Conservation (phyloP, 2,113 vertebrate genomes). For the Neolamprologus fasciatus region DNA sequence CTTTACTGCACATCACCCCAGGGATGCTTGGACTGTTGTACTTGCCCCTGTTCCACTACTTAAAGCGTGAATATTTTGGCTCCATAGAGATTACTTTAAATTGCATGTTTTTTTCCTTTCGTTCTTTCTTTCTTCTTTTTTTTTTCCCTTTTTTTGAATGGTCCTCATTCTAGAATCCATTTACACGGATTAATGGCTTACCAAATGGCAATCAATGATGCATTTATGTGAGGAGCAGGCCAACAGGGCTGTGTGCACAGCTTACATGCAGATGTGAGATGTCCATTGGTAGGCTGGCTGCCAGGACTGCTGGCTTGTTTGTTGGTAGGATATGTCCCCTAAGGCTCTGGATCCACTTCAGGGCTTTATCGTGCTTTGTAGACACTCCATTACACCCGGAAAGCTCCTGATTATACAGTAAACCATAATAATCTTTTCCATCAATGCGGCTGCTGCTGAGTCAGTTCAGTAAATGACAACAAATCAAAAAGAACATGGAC, state of each 20-base stretch:
- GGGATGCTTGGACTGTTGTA: conserved; percentile 13
- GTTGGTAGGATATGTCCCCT: conserved; percentile 59
- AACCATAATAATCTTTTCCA: conserved; percentile 60
- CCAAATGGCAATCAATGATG: conserved; percentile 73
- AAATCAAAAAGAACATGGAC: conserved; percentile 16
- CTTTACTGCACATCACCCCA: conserved; percentile 5
- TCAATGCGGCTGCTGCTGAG: conserved; percentile 29
- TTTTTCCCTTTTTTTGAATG: conserved; percentile 54
- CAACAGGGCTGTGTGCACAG: conserved; percentile 53
- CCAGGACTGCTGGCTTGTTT: conserved; percentile 56
- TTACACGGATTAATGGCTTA: conserved; percentile 74
- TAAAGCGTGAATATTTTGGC: conserved; percentile 51
- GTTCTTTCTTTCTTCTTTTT: conserved; percentile 1
- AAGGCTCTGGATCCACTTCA: conserved; percentile 58
- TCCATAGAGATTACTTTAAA: conserved; percentile 68
- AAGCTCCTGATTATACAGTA: conserved; percentile 59
- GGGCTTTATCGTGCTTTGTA: conserved; percentile 61
- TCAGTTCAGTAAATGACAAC: conserved; percentile 39
- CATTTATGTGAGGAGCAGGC: conserved; percentile 63
- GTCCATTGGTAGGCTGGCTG: conserved; percentile 47
- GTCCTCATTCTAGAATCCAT: conserved; percentile 69
- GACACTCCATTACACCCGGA: conserved; percentile 64
- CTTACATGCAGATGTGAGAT: conserved; percentile 61
- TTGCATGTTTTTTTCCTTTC: conserved; percentile 41
- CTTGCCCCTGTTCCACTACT: conserved; percentile 42